Percentiles rank a stretch among this genome's conserved stretches.
phyloP scores from a whole-genome alignment of 2,797 vertebrate genomes.

The Enteromius afrohamiltoni region DNA sequence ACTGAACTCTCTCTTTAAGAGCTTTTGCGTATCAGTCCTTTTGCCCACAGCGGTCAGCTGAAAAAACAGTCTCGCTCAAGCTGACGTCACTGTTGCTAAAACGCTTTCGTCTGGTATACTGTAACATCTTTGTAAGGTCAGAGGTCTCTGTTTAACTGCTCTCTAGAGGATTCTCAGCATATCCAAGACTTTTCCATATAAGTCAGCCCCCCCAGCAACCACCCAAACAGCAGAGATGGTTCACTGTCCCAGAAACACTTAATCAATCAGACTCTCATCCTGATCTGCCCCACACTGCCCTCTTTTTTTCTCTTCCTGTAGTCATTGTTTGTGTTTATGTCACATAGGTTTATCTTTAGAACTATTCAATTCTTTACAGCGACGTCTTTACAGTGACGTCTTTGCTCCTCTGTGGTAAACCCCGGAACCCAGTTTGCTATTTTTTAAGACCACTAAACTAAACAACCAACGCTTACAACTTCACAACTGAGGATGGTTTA shows the following conservation, averaged over 20 bases:
- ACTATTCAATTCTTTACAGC: not conserved
- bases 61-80: constrained; percentile 57
- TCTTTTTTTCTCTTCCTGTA: constrained; percentile 35
- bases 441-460: not conserved
- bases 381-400: constrained; percentile 15
- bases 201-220: constrained; percentile 28
- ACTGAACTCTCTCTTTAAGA: constrained; percentile 15
- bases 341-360: constrained; percentile 52
- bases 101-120: constrained; percentile 53
- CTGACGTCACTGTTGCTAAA: constrained; percentile 59
- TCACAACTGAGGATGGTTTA: not conserved
- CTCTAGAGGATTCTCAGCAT: constrained; percentile 58
- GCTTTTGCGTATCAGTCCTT: constrained; percentile 40
- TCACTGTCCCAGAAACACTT: constrained; percentile 46
- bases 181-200: constrained; percentile 55
- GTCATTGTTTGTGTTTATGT: constrained; percentile 61
- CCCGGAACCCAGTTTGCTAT: not conserved
- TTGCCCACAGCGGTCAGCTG: constrained; percentile 56
- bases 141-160: constrained; percentile 57
- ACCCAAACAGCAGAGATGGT: constrained; percentile 48
- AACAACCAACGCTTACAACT: not conserved
- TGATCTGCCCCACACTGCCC: constrained; percentile 8
- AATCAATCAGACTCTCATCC: constrained; percentile 33
- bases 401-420: not conserved
- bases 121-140: constrained; percentile 58